Evolutionary conservation across 2,113 vertebrate species (phyloP), one percentile per base, ranked within the genome.

Genomic region (Tympanuchus pallidicinctus): DNA sequence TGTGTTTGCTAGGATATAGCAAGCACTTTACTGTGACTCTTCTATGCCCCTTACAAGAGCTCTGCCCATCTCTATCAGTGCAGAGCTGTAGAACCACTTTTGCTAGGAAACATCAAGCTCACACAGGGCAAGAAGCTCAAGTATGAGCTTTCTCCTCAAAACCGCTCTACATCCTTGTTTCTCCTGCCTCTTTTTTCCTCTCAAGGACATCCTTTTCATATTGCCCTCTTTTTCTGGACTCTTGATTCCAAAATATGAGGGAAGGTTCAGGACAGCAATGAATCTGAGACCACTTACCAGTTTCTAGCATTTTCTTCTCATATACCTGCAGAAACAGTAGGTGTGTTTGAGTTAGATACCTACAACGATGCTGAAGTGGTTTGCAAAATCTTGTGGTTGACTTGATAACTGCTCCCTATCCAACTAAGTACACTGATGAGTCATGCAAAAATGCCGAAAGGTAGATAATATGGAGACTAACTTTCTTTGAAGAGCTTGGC

Each of bases 331-430:
- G 79, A 88, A 93, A 77, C 42, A 78, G 79, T 75, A 83, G 94
- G 82, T 65, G 82, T 87, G 43, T 86, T 88, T 74, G 43, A 64
- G 79, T 60, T 61, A 90, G 82, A 81, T 96, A 94, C 89, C 93
- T 94, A 91, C 93, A 95, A 90, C 32, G 72, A 91, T 91, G 96
- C 54, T 93, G 9, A 93, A 19, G 79, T 75, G 57, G 47, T 88
- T 94, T 94, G 79, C 82, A 94, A 92, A 94, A 96, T 94, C 69
- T 48, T 93, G 93, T 54, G 94, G 93, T 78, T 95, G 64, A 64
- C 82, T 95, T 78, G 87, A 91, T 94, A 97, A 77, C 91, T 89
- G 67, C 86, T 93, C 93, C 69, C 61, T 94, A 69, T 86, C 92
- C 89, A 94, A 7, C 89, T 92, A 43, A 92, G 69, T 65, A 72